These are phyloP conservation scores for Corythornis cristatus DNA, from an alignment of 2,113 vertebrate species.

Conservation along the genomic window DNA sequence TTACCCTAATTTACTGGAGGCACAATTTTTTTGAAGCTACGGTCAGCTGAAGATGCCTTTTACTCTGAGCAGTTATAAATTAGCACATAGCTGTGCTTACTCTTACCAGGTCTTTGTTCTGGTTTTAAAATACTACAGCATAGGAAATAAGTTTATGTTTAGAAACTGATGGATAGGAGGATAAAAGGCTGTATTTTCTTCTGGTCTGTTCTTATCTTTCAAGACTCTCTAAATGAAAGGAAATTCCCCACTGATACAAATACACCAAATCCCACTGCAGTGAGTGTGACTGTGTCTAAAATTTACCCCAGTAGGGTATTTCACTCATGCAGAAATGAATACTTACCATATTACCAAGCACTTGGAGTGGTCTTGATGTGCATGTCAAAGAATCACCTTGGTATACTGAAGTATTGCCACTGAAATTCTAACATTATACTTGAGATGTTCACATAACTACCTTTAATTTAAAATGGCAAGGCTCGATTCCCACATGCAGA, in stretches of 20 bases:
- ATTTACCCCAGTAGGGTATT: neutral
- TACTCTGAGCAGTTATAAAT: conserved; percentile 66
- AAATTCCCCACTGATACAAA: neutral
- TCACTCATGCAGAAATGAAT: neutral
- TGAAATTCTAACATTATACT: neutral
- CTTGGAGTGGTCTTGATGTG: neutral
- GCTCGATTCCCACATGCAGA: neutral
- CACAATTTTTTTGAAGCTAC: conserved; percentile 68
- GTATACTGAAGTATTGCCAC: neutral
- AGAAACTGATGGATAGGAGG: neutral
- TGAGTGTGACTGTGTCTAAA: neutral
- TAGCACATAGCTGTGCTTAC: conserved; percentile 62
- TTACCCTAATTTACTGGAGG: conserved; percentile 69
- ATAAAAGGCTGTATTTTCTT: neutral
- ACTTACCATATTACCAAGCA: neutral
- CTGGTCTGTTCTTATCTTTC: neutral
- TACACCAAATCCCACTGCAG: neutral
- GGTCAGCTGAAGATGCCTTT: conserved; percentile 68
- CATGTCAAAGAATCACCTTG: neutral
- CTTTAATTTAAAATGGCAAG: neutral
- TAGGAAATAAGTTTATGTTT: neutral
- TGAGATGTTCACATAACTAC: neutral
- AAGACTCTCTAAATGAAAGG: neutral
- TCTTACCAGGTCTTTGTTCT: conserved; percentile 24
- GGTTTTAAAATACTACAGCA: neutral